Evolutionary conservation across 2,888 invertebrate species (phyloP).

Genomic region (Lasioglossum villosulum): DNA sequence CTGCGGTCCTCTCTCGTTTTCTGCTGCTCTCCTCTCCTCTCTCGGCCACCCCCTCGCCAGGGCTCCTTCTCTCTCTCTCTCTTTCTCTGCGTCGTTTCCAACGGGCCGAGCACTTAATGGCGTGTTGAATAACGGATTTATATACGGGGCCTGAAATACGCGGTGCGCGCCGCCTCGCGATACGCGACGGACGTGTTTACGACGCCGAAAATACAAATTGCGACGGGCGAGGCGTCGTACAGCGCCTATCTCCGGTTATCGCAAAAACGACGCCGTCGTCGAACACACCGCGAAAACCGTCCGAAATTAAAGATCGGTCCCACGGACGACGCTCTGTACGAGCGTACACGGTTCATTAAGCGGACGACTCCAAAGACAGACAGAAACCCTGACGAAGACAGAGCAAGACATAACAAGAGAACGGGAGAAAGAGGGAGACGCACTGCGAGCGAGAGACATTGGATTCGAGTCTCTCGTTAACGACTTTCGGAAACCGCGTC

Average conservation of each 20-base stretch:
- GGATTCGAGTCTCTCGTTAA: slow-evolving; percentile 67
- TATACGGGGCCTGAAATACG: slow-evolving; percentile 80
- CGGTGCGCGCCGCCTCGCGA: slow-evolving; percentile 65
- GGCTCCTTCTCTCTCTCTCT: neutral
- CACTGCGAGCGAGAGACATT: slow-evolving; percentile 56
- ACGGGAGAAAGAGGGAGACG: neutral
- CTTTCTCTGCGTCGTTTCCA: slow-evolving; percentile 66
- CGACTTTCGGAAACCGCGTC: slow-evolving; percentile 65
- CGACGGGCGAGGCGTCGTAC: slow-evolving; percentile 35
- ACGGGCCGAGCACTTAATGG: slow-evolving; percentile 81
- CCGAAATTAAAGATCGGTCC: slow-evolving; percentile 56
- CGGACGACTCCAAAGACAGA: slow-evolving; percentile 23
- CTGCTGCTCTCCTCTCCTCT: neutral
- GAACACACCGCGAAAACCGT: slow-evolving; percentile 16
- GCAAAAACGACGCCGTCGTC: slow-evolving; percentile 53
- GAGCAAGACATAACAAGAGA: neutral
- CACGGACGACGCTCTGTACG: neutral
- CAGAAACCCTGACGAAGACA: neutral
- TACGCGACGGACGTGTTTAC: slow-evolving; percentile 78
- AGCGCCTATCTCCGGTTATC: slow-evolving; percentile 33
- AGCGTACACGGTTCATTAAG: slow-evolving; percentile 63
- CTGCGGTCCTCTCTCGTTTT: slow-evolving; percentile 54
- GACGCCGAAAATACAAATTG: slow-evolving; percentile 80
- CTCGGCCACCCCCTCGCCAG: slow-evolving; percentile 45
- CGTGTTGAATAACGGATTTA: slow-evolving; percentile 84